A percentile compares a stretch with the other conserved stretches of the same genome.
Conservation (phyloP, 2,113 vertebrate genomes). For the Pollachius pollachius region DNA sequence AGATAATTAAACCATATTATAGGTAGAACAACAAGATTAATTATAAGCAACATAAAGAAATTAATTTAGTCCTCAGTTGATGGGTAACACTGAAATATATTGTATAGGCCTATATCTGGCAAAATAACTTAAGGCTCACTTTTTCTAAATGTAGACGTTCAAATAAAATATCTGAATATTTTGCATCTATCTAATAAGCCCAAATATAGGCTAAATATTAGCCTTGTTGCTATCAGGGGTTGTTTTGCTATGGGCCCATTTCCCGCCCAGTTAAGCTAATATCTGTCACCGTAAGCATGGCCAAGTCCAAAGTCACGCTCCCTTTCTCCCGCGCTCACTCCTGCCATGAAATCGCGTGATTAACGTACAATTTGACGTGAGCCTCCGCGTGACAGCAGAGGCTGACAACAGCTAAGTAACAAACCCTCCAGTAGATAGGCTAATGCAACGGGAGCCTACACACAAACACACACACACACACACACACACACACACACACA, state of each 20-base stretch:
- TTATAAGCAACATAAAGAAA: conserved; percentile 49
- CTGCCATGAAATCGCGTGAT: conserved; percentile 55
- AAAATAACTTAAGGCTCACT: no score
- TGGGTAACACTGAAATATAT: no score
- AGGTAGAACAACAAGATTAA: conserved; percentile 67
- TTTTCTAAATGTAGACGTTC: no score
- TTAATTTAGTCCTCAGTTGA: conserved; percentile 45
- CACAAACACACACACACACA: not conserved
- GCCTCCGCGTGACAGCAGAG: conserved; percentile 48
- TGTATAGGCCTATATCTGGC: no score
- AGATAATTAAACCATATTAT: conserved; percentile 66
- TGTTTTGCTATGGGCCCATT: no score
- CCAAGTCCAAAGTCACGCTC: conserved; percentile 36
- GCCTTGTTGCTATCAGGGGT: no score
- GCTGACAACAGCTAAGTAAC: conserved; percentile 48
- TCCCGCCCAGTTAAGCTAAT: no score
- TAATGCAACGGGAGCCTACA: conserved; percentile 20
- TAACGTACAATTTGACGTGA: conserved; percentile 60
- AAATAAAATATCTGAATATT: no score
- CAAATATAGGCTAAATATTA: no score
- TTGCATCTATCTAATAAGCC: no score
- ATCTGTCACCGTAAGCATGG: not conserved
- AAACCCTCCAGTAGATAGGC: conserved; percentile 27
- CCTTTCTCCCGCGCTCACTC: conserved; percentile 18
- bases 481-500: not conserved